Evolutionary conservation across 1,140 invertebrate species (phyloP).

Genomic region (Bombus huntii): DNA sequence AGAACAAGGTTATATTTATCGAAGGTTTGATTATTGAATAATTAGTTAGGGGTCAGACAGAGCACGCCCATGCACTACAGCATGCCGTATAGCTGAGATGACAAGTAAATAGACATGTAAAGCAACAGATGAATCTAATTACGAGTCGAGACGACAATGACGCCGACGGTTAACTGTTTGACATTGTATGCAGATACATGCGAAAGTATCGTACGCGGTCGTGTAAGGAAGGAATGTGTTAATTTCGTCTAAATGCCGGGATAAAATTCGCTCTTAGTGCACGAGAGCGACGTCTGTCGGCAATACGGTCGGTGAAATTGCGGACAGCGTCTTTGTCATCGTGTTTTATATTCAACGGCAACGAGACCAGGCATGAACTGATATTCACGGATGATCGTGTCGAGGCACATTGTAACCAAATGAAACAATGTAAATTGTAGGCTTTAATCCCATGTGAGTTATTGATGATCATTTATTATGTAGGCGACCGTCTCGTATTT

Average conservation of each 20-base stretch:
- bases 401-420: slow-evolving; percentile 34
- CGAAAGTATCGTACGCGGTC: background rate
- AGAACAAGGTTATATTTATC: background rate
- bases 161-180: background rate
- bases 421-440: slow-evolving; percentile 35
- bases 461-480: slow-evolving; percentile 30
- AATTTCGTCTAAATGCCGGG: slow-evolving; percentile 22
- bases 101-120: slow-evolving; percentile 5
- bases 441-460: slow-evolving; percentile 28
- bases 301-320: slow-evolving; percentile 15
- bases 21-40: too few relatives aligned
- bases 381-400: slow-evolving; percentile 21
- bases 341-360: background rate
- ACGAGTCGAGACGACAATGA: slow-evolving; percentile 23
- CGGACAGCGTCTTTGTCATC: background rate
- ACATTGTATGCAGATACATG: slow-evolving; percentile 43
- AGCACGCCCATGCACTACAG: background rate
- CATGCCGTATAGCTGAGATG: background rate
- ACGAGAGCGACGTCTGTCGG: background rate
- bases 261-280: slow-evolving; percentile 4
- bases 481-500: slow-evolving; percentile 16
- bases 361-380: background rate
- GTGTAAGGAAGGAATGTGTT: slow-evolving; percentile 6
- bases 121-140: slow-evolving; percentile 18
- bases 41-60: background rate